Evolutionary conservation across 2,888 invertebrate species (phyloP).

Genomic region (Cantharis lateralis): DNA sequence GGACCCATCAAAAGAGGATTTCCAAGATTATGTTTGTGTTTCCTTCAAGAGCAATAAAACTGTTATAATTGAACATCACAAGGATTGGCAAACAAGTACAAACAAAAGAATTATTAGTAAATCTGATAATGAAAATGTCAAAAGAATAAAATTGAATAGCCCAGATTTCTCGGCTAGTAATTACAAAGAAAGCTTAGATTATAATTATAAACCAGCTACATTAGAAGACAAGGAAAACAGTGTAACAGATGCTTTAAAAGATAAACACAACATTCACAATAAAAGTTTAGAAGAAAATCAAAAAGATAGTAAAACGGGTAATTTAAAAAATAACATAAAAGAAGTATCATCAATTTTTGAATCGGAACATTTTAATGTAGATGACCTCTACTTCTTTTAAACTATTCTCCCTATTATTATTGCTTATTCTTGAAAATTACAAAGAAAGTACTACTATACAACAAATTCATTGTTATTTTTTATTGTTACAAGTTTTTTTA

Average conservation of each 20-base stretch:
- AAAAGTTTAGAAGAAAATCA: background rate
- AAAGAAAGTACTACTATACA: background rate
- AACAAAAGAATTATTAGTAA: background rate
- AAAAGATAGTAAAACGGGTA: background rate
- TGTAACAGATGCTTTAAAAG: background rate
- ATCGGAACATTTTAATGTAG: background rate
- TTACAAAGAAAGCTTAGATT: background rate
- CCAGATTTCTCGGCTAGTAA: background rate
- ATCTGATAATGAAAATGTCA: background rate
- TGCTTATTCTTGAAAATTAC: background rate
- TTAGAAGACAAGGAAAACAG: background rate
- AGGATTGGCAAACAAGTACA: background rate
- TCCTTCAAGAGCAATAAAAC: background rate
- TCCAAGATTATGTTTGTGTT: background rate
- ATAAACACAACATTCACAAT: too few relatives aligned
- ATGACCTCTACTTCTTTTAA: too few relatives aligned
- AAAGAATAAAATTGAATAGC: background rate
- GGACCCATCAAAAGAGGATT: background rate
- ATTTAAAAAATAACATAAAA: background rate
- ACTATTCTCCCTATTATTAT: background rate
- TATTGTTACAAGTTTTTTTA: background rate
- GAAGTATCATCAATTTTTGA: background rate
- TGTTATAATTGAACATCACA: background rate
- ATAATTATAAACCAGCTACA: background rate
- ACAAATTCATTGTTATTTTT: conserved; percentile 1